Evolutionary conservation across 2,888 invertebrate genomes (phyloP).

Genomic region (Amiota communis): DNA sequence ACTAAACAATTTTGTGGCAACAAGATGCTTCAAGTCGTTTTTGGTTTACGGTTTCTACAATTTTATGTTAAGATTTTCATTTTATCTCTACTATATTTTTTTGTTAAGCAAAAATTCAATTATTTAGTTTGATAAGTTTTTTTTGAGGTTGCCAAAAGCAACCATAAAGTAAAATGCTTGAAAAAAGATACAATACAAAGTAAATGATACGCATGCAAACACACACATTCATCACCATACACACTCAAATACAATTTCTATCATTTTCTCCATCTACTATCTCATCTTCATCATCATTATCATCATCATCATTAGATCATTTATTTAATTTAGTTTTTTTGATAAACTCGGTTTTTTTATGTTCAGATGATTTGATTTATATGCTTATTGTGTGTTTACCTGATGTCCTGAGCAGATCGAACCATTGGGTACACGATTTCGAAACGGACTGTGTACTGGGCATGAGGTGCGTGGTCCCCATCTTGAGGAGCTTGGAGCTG

Average conservation of each 20-base stretch:
- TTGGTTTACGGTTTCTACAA: not conserved
- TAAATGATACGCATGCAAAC: not conserved
- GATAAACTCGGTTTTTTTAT: no score
- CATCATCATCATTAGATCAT: no score
- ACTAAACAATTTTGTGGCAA: conserved; percentile 63
- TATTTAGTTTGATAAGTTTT: conserved; percentile 22
- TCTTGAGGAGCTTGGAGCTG: conserved; percentile 63
- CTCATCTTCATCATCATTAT: no score
- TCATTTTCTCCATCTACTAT: not conserved
- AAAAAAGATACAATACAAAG: no score
- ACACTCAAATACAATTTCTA: not conserved
- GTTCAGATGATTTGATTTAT: not conserved
- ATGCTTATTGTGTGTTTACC: conserved; percentile 60
- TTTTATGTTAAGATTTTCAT: no score
- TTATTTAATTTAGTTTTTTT: no score
- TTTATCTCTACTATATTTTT: not conserved
- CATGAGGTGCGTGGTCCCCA: conserved; percentile 74
- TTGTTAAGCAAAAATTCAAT: conserved; percentile 19
- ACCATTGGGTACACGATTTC: conserved; percentile 73
- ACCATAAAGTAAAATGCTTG: not conserved
- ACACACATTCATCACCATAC: not conserved
- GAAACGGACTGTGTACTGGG: conserved; percentile 74
- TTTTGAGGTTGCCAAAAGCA: not conserved
- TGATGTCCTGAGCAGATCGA: conserved; percentile 74
- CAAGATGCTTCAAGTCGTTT: conserved; percentile 49